Evolutionary conservation across 2,113 vertebrate species (phyloP).

Genomic region (Xiphorhynchus elegans): DNA sequence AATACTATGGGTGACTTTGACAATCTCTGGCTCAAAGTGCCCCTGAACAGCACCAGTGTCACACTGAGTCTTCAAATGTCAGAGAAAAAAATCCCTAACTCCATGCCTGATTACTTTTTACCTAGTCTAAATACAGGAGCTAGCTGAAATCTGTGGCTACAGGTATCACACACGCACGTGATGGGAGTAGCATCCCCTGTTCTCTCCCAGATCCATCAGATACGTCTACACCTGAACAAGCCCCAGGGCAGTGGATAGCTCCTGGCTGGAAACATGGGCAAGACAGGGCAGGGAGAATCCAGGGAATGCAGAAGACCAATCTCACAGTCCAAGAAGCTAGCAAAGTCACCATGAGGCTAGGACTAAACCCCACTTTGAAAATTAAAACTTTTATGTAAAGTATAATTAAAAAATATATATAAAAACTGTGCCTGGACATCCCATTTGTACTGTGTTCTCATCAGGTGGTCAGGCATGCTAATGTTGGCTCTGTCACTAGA

Average conservation of each 20-base stretch:
- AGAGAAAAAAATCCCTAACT: not conserved
- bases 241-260: not conserved
- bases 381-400: not conserved
- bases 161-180: not conserved
- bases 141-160: not conserved
- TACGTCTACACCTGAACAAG: not conserved
- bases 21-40: not conserved
- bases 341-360: not conserved
- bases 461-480: not conserved
- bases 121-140: not conserved
- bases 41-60: not conserved
- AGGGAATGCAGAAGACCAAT: not conserved
- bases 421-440: not conserved
- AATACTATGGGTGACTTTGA: not conserved
- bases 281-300: not conserved
- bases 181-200: not conserved
- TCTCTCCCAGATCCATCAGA: not conserved
- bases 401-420: not conserved
- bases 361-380: not conserved
- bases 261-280: not conserved
- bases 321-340: not conserved
- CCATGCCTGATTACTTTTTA: not conserved
- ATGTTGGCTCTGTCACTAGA: not conserved
- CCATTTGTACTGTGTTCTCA: not conserved
- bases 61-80: not conserved